Evolutionary conservation across 2,888 invertebrate species (phyloP), one percentile per base, ranked within the genome.

Genomic region (Rhagophthalmus giganteus): DNA sequence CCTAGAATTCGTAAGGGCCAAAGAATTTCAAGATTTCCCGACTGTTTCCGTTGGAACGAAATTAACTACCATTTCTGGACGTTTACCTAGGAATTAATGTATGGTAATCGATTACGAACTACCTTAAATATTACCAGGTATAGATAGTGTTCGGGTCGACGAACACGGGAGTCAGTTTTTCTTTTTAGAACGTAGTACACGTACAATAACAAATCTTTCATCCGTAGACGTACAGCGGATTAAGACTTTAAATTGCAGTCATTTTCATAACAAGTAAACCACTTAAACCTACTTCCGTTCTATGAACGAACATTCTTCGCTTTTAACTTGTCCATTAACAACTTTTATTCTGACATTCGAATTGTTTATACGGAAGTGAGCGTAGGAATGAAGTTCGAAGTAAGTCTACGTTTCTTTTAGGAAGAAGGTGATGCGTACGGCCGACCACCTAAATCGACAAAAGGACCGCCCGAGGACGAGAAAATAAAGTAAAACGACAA

Each of bases 191-290:
- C 20, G 20, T 7, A 20, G 7, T 20, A 20, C 20, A 20, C 7
- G 3, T 5, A 20, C 42, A 32, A 44, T 34, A 45, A 45, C 39
- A 45, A 35, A 51, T 45, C 45, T 52, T 46, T 46, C 46, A 52
- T 46, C 37, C 40, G 37, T 52, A 31, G 46, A 51, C 39, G 25
- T 38, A 38, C 26, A 42, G 33, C 42, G 50, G 38, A 51, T 51
- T 35, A 50, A 51, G 51, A 45, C 39, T 46, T 52, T 46, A 52
- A 52, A 52, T 52, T 52, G 46, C 52, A 46, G 46, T 52, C 46
- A 47, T 46, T 52, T 52, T 52, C 46, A 40, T 52, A 52, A 52
- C 52, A 52, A 52, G 41, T 52, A 35, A 45, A 41, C 41, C 46
- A 46, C 46, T 52, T 52, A 52, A 46, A 31, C 39, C 27, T 41